Percentiles rank a stretch among this genome's conserved stretches.
These are phyloP conservation scores for Phaenicophaeus curvirostris DNA, from an alignment of 2,797 vertebrate species.

Conservation along the genomic window DNA sequence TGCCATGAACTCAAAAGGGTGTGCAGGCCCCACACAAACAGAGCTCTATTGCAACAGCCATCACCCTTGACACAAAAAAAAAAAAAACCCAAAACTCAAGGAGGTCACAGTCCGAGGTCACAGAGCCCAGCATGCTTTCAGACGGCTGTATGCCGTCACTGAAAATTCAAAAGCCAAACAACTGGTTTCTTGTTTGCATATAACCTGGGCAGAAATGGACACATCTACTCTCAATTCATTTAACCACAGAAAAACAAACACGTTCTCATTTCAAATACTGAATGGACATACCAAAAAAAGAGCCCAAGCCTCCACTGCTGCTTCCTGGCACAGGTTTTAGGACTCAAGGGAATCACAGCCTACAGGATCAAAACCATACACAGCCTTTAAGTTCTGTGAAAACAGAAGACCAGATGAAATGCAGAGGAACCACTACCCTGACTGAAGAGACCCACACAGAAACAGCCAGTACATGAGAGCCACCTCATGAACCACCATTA, in stretches of 20 bases:
- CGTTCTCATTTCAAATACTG: neutral
- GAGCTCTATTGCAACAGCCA: neutral
- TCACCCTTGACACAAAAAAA: neutral
- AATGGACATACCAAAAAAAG: neutral
- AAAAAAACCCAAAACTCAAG: neutral
- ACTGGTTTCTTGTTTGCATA: neutral
- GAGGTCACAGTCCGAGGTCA: neutral
- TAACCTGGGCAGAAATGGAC: neutral
- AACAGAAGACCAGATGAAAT: neutral
- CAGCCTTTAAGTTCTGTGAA: neutral
- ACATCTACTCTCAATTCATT: neutral
- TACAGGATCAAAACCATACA: neutral
- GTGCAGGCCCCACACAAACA: neutral
- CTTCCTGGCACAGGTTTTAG: neutral
- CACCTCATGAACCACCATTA: neutral
- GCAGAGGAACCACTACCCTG: neutral
- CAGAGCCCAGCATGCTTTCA: neutral
- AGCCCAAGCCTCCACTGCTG: no score
- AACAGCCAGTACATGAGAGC: neutral
- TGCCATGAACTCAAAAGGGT: neutral
- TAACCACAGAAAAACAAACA: neutral
- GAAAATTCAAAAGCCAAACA: neutral
- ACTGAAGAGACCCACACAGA: accelerated
- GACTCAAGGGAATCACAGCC: neutral
- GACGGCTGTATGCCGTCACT: neutral